A percentile compares a stretch with the other conserved stretches of the same genome.
Conservation (phyloP, 2,888 invertebrate genomes). For the Meta bourneti region DNA sequence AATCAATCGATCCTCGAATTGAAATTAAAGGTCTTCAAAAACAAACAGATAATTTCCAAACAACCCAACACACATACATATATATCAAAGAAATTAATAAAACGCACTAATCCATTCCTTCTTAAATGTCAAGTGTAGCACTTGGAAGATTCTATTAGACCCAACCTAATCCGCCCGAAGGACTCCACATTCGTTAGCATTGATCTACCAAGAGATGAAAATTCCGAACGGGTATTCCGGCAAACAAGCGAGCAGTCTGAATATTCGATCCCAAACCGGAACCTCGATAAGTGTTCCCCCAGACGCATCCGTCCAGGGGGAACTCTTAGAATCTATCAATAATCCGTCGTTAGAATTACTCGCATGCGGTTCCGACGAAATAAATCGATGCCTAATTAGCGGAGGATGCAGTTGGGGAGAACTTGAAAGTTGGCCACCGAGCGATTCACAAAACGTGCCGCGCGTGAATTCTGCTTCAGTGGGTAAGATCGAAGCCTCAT, state of each 20-base stretch:
- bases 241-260: too few relatives aligned
- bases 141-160: background rate
- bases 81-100: too few relatives aligned
- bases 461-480: too few relatives aligned
- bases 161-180: background rate
- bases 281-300: conserved; percentile 42
- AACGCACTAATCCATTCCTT: too few relatives aligned
- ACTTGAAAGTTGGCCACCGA: too few relatives aligned
- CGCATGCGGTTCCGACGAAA: conserved; percentile 35
- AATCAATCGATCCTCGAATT: too few relatives aligned
- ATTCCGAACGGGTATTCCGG: background rate
- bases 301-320: conserved; percentile 19
- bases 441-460: too few relatives aligned
- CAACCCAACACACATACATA: too few relatives aligned
- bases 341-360: conserved; percentile 58
- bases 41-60: too few relatives aligned
- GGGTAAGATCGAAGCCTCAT: too few relatives aligned
- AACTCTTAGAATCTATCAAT: conserved; percentile 58
- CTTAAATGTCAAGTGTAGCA: too few relatives aligned
- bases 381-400: conserved; percentile 67
- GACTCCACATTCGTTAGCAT: background rate
- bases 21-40: too few relatives aligned
- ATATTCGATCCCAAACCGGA: conserved; percentile 14
- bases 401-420: background rate
- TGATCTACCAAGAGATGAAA: background rate